Percentiles rank a stretch among this genome's conserved stretches.
Conservation (phyloP, 2,888 invertebrate genomes). For the Ichneumoninae sp. region DNA sequence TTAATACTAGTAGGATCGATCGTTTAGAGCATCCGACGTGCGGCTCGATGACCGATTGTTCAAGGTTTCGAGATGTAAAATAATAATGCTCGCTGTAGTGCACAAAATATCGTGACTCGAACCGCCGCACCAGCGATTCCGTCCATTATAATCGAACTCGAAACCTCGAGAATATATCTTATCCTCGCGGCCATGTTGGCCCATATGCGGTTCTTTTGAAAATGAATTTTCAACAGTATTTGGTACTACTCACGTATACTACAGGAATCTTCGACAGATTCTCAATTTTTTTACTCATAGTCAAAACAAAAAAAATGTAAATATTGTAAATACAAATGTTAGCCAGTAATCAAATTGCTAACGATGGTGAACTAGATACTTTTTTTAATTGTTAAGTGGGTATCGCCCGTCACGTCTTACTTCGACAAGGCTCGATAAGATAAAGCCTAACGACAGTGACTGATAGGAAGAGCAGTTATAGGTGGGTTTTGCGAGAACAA, state of each 20-base stretch:
- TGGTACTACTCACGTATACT: conserved; percentile 32
- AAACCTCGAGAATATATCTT: neutral
- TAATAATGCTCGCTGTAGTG: conserved; percentile 10
- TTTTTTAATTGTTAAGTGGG: conserved; percentile 6
- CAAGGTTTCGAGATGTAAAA: neutral
- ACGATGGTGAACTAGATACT: conserved; percentile 14
- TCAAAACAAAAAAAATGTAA: conserved; percentile 61
- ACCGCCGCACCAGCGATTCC: conserved; percentile 37
- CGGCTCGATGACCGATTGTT: neutral
- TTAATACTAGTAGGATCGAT: too few relatives aligned
- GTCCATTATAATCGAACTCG: conserved; percentile 34
- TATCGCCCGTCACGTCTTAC: neutral
- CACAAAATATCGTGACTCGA: neutral
- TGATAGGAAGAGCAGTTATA: neutral
- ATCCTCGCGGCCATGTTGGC: neutral
- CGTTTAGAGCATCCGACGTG: neutral
- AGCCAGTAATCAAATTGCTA: conserved; percentile 27
- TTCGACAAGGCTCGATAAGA: conserved; percentile 16
- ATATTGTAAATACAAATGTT: conserved; percentile 70
- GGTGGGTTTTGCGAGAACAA: conserved; percentile 35
- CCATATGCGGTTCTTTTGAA: conserved; percentile 29
- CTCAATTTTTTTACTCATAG: conserved; percentile 5
- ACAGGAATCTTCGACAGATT: conserved; percentile 42
- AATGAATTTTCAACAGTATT: conserved; percentile 61
- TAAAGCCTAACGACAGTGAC: conserved; percentile 20